A percentile compares a stretch with the other conserved stretches of the same genome.
These are phyloP conservation scores for Phragmatobia fuliginosa DNA, from an alignment of 2,888 invertebrate species.

Conservation along the genomic window DNA sequence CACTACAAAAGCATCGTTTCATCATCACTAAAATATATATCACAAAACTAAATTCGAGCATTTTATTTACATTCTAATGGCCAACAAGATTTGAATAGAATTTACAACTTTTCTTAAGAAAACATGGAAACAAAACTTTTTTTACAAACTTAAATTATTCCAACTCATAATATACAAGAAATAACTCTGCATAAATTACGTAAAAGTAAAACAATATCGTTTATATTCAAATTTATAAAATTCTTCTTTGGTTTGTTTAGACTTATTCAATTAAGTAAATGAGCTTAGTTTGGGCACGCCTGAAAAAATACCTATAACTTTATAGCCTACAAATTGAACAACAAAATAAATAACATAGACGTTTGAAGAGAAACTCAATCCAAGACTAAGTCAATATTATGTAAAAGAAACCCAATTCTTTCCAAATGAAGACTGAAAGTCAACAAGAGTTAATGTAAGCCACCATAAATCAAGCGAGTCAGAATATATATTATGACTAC, in stretches of 20 bases:
- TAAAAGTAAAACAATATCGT: background rate
- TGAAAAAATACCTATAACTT: background rate
- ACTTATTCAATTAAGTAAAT: constrained; percentile 4
- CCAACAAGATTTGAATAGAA: background rate
- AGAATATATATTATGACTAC: background rate
- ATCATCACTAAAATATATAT: no score
- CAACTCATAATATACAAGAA: background rate
- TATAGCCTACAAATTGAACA: background rate
- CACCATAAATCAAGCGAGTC: background rate
- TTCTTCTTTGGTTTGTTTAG: background rate
- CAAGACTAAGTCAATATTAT: background rate
- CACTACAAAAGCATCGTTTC: no score
- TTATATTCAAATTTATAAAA: background rate
- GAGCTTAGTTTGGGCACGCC: background rate
- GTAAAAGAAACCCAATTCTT: no score
- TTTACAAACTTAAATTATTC: background rate
- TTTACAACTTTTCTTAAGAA: background rate
- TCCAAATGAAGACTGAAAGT: background rate
- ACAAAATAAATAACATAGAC: background rate
- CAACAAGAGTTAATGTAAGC: background rate
- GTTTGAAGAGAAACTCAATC: background rate
- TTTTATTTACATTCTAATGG: no score
- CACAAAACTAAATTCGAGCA: no score
- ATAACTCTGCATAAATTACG: background rate
- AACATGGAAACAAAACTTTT: background rate